Conservation (phyloP, 2,888 invertebrate genomes). For the Glaucopsyche alexis region DNA sequence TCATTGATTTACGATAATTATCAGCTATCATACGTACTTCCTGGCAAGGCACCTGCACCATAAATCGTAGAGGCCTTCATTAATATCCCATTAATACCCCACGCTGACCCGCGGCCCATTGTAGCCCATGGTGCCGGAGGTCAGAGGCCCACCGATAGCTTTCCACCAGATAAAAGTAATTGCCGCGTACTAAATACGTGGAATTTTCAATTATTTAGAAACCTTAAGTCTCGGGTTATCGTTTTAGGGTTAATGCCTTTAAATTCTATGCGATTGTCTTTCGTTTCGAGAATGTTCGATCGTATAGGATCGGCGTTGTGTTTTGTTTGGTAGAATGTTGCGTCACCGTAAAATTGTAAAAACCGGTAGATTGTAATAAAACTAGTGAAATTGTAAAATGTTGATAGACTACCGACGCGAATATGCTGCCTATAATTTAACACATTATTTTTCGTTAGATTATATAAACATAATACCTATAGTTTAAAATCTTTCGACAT, state of each 20-base stretch:
- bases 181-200: slow-evolving; percentile 16
- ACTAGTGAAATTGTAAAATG: no score
- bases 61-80: slow-evolving; percentile 37
- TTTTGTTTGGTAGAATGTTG: no score
- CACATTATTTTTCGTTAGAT: no score
- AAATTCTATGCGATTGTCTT: slow-evolving; percentile 23
- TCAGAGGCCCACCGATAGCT: slow-evolving; percentile 36
- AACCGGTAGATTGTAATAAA: no score
- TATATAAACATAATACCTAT: no score
- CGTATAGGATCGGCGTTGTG: no score
- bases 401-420: no score
- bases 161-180: slow-evolving; percentile 33
- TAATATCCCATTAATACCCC: slow-evolving; percentile 50
- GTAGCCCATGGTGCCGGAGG: slow-evolving; percentile 38
- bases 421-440: no score
- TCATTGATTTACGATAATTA: slow-evolving; percentile 9
- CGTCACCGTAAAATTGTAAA: no score
- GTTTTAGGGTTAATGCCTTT: slow-evolving; percentile 14
- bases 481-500: no score
- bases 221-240: slow-evolving; percentile 13
- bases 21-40: slow-evolving; percentile 21
- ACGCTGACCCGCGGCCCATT: slow-evolving; percentile 49
- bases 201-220: slow-evolving; percentile 28
- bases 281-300: not conserved
- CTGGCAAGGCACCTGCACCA: not conserved